Percentiles rank a stretch among this genome's conserved stretches.
These are phyloP conservation scores for Cerceris ruficornis DNA, from an alignment of 2,888 invertebrate genomes.

Conservation along the genomic window DNA sequence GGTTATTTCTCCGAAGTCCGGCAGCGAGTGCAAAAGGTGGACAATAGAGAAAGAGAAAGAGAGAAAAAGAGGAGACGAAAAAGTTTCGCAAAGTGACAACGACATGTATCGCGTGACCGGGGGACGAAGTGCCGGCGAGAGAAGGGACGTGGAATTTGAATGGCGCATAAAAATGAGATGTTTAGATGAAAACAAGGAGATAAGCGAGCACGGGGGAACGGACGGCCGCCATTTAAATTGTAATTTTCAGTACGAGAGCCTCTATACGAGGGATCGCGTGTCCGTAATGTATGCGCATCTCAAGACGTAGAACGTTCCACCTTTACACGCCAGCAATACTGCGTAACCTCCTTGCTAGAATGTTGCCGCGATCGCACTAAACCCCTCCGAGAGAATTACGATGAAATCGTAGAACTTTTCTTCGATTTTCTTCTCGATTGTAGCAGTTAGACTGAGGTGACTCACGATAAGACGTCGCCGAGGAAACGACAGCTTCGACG, in stretches of 20 bases:
- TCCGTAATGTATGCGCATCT: conserved; percentile 79
- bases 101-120: conserved; percentile 74
- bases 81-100: conserved; percentile 71
- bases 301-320: conserved; percentile 72
- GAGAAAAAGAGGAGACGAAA: conserved; percentile 36
- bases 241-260: conserved; percentile 75
- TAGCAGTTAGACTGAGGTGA: too few relatives aligned
- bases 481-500: background rate
- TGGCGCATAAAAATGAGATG: conserved; percentile 80
- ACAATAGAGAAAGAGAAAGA: background rate
- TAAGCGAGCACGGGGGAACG: conserved; percentile 70
- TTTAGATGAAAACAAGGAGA: conserved; percentile 80
- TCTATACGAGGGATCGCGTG: conserved; percentile 75
- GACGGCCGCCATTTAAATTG: conserved; percentile 77
- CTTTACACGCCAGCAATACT: conserved; percentile 70
- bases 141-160: conserved; percentile 75
- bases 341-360: conserved; percentile 47
- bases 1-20: background rate
- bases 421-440: conserved; percentile 20
- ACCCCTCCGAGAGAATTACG: conserved; percentile 19
- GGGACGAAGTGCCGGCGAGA: conserved; percentile 52
- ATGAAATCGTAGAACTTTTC: conserved; percentile 22
- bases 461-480: background rate
- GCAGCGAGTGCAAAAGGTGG: background rate
- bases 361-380: conserved; percentile 37